Percentiles rank a stretch among this genome's conserved stretches.
These are phyloP conservation scores for Tolmerus cingulatus DNA, from an alignment of 2,888 invertebrate genomes.

Conservation along the genomic window DNA sequence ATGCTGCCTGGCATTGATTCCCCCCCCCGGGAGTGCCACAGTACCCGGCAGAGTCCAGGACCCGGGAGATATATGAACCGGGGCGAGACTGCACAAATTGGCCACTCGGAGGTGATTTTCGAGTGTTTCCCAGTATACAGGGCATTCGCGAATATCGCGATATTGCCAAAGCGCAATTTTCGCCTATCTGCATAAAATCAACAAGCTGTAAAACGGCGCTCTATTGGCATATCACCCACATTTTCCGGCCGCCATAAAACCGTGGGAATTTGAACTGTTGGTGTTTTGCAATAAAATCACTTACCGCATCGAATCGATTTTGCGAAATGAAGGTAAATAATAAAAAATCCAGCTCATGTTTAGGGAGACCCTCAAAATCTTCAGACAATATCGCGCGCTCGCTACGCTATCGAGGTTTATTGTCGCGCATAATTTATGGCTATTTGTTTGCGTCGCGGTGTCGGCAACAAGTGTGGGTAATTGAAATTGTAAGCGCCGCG, in stretches of 20 bases:
- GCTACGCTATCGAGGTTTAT: neutral
- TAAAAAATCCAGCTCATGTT: neutral
- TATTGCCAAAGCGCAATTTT: conserved; percentile 7
- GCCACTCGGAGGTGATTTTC: neutral
- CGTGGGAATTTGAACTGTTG: conserved; percentile 22
- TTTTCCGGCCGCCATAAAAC: conserved; percentile 4
- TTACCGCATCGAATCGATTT: neutral
- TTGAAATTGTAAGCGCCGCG: neutral
- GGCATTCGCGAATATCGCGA: neutral
- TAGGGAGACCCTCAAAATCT: neutral
- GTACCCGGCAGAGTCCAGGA: neutral
- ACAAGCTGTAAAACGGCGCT: conserved; percentile 14
- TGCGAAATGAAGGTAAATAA: neutral
- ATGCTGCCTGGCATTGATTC: conserved; percentile 9
- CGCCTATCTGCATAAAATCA: conserved; percentile 28
- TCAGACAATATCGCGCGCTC: neutral
- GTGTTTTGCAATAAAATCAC: conserved; percentile 15
- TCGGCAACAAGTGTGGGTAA: neutral
- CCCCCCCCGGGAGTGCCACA: neutral
- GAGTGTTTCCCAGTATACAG: neutral
- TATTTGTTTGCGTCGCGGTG: neutral
- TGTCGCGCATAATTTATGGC: conserved; percentile 8
- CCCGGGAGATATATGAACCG: neutral
- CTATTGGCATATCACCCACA: conserved; percentile 26
- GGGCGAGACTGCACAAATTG: neutral